phyloP scores from a whole-genome alignment of 2,888 invertebrate species.

The Acrocera orbiculus region DNA sequence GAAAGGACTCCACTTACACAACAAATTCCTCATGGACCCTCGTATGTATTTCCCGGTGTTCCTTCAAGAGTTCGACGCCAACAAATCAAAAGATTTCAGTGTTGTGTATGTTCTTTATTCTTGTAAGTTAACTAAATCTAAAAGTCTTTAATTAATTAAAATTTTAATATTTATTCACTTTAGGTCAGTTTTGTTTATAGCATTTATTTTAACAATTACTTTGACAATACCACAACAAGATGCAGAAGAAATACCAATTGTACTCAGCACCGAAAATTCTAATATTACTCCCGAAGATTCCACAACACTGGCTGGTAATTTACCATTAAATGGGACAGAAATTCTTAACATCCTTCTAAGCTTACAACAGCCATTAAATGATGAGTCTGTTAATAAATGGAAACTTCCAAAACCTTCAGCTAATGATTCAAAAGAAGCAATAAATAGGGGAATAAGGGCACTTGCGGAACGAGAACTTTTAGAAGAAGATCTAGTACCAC shows the following conservation, averaged over 20 bases:
- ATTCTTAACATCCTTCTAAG: conserved; percentile 7
- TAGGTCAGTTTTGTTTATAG: conserved; percentile 13
- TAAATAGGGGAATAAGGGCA: conserved; percentile 38
- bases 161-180: conserved; percentile 4
- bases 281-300: no score
- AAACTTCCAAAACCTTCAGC: conserved; percentile 13
- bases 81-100: conserved; percentile 43
- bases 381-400: conserved; percentile 12
- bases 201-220: conserved; percentile 13
- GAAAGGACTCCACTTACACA: conserved; percentile 36
- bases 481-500: conserved; percentile 33
- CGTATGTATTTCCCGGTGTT: conserved; percentile 35
- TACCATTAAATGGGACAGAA: conserved; percentile 9
- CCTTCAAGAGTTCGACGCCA: conserved; percentile 30
- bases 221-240: no score
- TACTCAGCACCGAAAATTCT: no score
- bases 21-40: conserved; percentile 26
- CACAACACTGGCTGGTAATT: background rate
- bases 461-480: conserved; percentile 37
- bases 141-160: no score
- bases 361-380: conserved; percentile 10
- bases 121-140: conserved; percentile 49
- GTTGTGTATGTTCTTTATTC: conserved; percentile 47
- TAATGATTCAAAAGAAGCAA: conserved; percentile 33
- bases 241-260: no score